phyloP scores from a whole-genome alignment of 2,113 vertebrate species.

The Verasper variegatus region DNA sequence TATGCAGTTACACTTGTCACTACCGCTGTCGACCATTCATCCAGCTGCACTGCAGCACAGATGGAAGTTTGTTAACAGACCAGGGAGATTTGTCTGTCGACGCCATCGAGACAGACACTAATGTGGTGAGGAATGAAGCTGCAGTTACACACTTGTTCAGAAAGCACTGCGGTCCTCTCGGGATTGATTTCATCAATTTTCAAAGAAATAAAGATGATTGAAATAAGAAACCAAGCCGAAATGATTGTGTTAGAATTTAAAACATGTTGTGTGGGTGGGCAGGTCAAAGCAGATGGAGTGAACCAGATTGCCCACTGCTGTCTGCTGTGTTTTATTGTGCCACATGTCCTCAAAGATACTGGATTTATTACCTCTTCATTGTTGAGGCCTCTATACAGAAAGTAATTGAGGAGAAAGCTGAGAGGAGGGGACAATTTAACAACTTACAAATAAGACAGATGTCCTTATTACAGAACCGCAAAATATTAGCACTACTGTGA shows the following conservation, averaged over 20 bases:
- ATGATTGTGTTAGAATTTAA: background rate
- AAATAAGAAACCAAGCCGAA: background rate
- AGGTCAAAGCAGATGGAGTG: conserved; percentile 36
- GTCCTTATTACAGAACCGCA: conserved; percentile 29
- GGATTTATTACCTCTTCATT: conserved; percentile 54
- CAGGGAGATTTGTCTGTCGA: conserved; percentile 77
- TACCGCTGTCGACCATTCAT: conserved; percentile 92
- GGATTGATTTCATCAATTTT: too few species aligned
- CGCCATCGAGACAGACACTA: conserved; percentile 90
- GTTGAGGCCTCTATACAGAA: conserved; percentile 20
- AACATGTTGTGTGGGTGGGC: background rate
- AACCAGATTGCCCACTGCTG: conserved; percentile 30
- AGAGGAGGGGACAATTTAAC: conserved; percentile 35
- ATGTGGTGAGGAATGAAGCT: conserved; percentile 87
- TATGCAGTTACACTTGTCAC: conserved; percentile 96
- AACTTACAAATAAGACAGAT: conserved; percentile 66
- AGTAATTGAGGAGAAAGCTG: conserved; percentile 48
- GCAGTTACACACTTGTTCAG: background rate
- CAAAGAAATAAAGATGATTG: background rate
- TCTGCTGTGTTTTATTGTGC: conserved; percentile 14
- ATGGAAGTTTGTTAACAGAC: conserved; percentile 60
- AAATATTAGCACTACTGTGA: background rate
- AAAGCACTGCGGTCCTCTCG: background rate
- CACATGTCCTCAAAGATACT: conserved; percentile 44
- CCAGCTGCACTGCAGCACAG: conserved; percentile 89